These are phyloP conservation scores for Onthophagus taurus DNA, from an alignment of 1,140 invertebrate genomes.

Conservation along the genomic window DNA sequence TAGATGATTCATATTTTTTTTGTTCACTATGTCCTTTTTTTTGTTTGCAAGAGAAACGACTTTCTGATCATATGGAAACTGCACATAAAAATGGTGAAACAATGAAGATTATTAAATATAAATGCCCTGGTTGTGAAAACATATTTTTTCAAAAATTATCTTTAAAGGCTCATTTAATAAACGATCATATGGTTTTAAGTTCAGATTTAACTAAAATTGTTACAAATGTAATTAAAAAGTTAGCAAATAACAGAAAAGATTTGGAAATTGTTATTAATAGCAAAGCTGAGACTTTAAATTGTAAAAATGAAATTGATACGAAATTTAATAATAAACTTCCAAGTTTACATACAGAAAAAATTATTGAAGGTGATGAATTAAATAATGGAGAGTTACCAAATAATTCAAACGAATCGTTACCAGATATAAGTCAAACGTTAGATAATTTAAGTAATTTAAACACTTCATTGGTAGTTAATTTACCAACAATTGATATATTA, in stretches of 20 bases:
- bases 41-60: conserved; percentile 30
- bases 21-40: conserved; percentile 34
- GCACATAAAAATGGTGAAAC: conserved; percentile 28
- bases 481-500: conserved; percentile 20
- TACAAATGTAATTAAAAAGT: conserved; percentile 19
- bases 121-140: conserved; percentile 41
- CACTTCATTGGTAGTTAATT: conserved; percentile 4
- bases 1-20: conserved; percentile 31
- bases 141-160: conserved; percentile 39
- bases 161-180: conserved; percentile 38
- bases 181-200: conserved; percentile 39
- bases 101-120: conserved; percentile 24
- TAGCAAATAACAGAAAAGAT: background rate
- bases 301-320: conserved; percentile 10
- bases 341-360: conserved; percentile 5
- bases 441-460: too few species aligned
- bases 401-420: background rate
- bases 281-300: background rate
- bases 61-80: conserved; percentile 30
- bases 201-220: conserved; percentile 32
- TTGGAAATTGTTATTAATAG: background rate
- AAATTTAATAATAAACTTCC: conserved; percentile 12
- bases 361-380: conserved; percentile 6
- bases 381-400: conserved; percentile 2
- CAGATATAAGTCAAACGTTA: background rate